Base-by-base conservation (phyloP, 2,888 invertebrate genomes). In the Deilephila elpenor region DNA sequence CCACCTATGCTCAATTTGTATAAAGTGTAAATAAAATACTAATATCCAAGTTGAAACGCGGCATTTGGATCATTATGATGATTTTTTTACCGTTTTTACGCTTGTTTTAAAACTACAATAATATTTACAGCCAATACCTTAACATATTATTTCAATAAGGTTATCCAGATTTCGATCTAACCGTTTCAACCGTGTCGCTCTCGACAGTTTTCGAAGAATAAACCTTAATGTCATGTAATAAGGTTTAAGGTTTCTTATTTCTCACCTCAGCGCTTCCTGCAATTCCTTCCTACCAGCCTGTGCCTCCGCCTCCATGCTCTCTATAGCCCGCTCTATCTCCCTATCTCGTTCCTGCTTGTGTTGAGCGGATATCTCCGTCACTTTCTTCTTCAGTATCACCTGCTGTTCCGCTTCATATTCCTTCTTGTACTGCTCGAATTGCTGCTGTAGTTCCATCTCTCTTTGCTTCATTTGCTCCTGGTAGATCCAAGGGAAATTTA, bases 301-400 rank as follows among this genome's bases (percentile, higher is more conserved):
- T 0, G 96, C 96, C 83, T 97, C 97, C 0, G 94, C 95, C 78
- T 97, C 97, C 84, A 97, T 93, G 74, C 96, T 95, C 80, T 96
- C 96, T 71, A 97, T 97, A 0, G 96, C 96, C 20, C 95, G 91
- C 86, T 98, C 97, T 73, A 98, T 97, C 91, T 98, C 97, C 70
- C 95, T 96, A 89, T 98, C 98, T 74, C 98, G 91, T 84, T 98
- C 97, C 71, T 95, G 94, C 85, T 96, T 96, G 84, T 96, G 96
- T 78, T 97, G 96, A 44, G 97, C 96, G 2, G 96, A 89, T 81
- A 98, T 96, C 79, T 95, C 95, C 74, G 95, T 93, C 89, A 97
- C 97, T 83, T 96, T 96, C 84, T 96, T 96, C 74, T 96, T 95
- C 72, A 97, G 89, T 14, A 95, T 86, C 44, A 95, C 78, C 25